A percentile compares a stretch with the other conserved stretches of the same genome.
These are phyloP conservation scores for Tricholaema leucomelas DNA, from an alignment of 2,113 vertebrate species.

Conservation along the genomic window DNA sequence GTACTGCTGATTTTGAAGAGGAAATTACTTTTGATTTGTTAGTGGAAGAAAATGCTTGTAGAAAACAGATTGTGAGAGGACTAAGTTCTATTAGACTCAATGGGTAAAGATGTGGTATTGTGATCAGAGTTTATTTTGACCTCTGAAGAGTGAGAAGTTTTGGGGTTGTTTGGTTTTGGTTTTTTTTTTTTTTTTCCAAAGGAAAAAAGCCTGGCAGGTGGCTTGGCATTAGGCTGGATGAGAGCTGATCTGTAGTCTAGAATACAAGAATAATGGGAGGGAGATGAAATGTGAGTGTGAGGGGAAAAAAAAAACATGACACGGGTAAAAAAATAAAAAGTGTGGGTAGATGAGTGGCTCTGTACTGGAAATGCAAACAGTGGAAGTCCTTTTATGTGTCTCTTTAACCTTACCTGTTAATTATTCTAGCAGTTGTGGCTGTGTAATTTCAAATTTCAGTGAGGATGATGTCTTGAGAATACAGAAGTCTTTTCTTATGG, in stretches of 20 bases:
- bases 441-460: neutral
- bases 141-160: neutral
- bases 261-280: neutral
- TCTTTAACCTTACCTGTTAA: neutral
- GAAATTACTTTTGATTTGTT: slow-evolving; percentile 11
- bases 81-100: neutral
- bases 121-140: neutral
- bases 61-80: neutral
- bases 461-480: neutral
- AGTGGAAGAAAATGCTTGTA: neutral
- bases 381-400: neutral
- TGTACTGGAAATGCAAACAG: neutral
- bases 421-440: neutral
- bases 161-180: no score
- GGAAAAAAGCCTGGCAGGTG: neutral
- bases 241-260: neutral
- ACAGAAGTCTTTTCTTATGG: neutral
- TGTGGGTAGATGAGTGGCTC: neutral
- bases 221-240: neutral
- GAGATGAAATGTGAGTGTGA: neutral
- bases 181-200: neutral
- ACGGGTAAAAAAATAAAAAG: neutral
- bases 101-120: neutral
- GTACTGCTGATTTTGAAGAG: neutral
- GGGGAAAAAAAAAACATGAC: neutral